Percentiles rank a stretch among this genome's conserved stretches.
phyloP scores from a whole-genome alignment of 2,113 vertebrate species.

The Argyrosomus japonicus region DNA sequence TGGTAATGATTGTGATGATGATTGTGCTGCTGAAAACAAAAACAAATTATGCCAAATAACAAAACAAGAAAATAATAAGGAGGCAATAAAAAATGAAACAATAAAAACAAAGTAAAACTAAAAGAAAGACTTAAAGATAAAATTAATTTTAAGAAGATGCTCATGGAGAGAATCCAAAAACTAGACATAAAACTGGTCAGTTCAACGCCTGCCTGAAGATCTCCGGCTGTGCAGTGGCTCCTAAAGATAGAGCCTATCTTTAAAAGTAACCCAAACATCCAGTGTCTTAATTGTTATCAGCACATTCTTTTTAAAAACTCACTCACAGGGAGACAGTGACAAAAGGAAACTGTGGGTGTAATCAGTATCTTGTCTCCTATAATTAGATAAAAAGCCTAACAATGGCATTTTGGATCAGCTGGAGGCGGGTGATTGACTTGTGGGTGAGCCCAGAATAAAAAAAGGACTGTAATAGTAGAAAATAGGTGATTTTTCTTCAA shows the following conservation, averaged over 20 bases:
- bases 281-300: constrained; percentile 1
- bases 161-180: not conserved
- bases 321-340: constrained; percentile 12
- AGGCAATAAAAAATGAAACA: no score
- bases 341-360: constrained; percentile 31
- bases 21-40: not conserved
- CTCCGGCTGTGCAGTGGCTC: not conserved
- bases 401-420: constrained; percentile 24
- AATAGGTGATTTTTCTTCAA: constrained; percentile 13
- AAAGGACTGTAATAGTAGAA: not conserved
- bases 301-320: not conserved
- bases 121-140: not conserved
- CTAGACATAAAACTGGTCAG: not conserved
- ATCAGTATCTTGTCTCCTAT: constrained; percentile 35
- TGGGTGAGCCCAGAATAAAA: constrained; percentile 18
- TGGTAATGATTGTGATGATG: not conserved
- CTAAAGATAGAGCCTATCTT: not conserved
- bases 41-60: not conserved
- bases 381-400: constrained; percentile 36
- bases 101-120: constrained; percentile 1
- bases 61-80: not conserved
- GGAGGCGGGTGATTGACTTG: constrained; percentile 24
- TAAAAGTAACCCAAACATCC: not conserved
- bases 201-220: not conserved
- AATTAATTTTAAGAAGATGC: not conserved